These are phyloP conservation scores for Platynereis dumerilii DNA, from an alignment of 2,888 invertebrate species.

Conservation along the genomic window DNA sequence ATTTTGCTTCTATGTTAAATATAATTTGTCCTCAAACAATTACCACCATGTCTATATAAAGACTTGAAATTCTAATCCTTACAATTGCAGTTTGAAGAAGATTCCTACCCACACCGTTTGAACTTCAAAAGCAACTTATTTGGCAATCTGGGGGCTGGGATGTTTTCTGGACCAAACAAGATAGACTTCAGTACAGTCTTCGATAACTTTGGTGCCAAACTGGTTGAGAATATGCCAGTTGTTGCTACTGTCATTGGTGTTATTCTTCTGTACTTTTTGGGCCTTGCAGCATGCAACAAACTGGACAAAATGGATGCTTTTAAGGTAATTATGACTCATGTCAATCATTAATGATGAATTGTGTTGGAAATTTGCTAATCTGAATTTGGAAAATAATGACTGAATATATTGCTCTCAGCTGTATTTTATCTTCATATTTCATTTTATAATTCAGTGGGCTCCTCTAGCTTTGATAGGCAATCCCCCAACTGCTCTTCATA, in stretches of 20 bases:
- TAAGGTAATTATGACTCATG: too few species aligned
- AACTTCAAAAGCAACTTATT: conserved; percentile 4
- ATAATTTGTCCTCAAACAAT: too few species aligned
- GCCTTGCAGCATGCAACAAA: neutral
- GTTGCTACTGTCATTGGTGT: neutral
- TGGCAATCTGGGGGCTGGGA: conserved; percentile 1
- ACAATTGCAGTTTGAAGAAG: conserved; percentile 2
- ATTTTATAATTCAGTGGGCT: conserved; percentile 2
- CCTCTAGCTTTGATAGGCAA: neutral
- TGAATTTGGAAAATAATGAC: too few species aligned
- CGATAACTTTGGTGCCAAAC: neutral
- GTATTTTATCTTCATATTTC: too few species aligned
- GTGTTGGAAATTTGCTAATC: too few species aligned
- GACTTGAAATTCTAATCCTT: too few species aligned
- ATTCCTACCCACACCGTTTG: neutral
- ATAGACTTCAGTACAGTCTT: conserved; percentile 6
- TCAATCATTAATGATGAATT: too few species aligned
- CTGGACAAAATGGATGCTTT: neutral
- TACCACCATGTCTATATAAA: too few species aligned
- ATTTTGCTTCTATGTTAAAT: too few species aligned
- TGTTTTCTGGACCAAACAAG: conserved; percentile 1
- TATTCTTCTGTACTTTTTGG: conserved; percentile 1
- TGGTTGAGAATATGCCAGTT: neutral
- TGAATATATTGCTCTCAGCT: too few species aligned
- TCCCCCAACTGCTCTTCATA: neutral